phyloP scores from a whole-genome alignment of 1,140 invertebrate genomes.

The Polypedilum vanderplanki region DNA sequence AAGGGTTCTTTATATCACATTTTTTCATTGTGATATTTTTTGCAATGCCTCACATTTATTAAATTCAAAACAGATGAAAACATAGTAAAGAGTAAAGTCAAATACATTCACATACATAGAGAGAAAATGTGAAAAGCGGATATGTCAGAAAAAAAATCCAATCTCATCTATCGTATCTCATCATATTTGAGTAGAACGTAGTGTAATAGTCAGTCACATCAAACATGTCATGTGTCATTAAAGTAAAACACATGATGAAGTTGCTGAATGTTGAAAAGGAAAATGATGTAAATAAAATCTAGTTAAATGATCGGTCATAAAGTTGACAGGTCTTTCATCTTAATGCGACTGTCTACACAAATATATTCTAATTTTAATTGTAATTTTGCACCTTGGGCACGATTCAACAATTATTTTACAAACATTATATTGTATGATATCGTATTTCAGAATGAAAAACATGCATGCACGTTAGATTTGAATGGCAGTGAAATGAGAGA shows the following conservation, averaged over 20 bases:
- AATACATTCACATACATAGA: no score
- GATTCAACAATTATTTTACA: conserved; percentile 7
- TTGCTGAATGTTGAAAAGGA: background rate
- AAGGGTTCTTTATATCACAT: no score
- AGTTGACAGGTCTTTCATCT: conserved; percentile 10
- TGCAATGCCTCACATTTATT: no score
- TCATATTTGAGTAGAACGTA: no score
- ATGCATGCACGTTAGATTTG: background rate
- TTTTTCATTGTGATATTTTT: no score
- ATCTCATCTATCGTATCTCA: no score
- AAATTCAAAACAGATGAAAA: no score
- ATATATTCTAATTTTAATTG: background rate
- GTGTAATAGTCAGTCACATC: background rate
- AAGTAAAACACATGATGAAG: background rate
- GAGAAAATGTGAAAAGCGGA: no score
- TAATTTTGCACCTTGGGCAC: conserved; percentile 16
- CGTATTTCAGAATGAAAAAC: background rate
- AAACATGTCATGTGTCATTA: background rate
- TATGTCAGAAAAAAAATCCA: no score
- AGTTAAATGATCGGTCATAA: conserved; percentile 7
- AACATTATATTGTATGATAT: background rate
- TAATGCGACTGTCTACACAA: background rate
- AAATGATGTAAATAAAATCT: conserved; percentile 3
- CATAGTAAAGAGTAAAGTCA: no score
- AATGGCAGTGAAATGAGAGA: background rate